Evolutionary conservation across 2,797 vertebrate genomes (phyloP), one percentile per base, ranked within the genome.

Genomic region (Iguana delicatissima): DNA sequence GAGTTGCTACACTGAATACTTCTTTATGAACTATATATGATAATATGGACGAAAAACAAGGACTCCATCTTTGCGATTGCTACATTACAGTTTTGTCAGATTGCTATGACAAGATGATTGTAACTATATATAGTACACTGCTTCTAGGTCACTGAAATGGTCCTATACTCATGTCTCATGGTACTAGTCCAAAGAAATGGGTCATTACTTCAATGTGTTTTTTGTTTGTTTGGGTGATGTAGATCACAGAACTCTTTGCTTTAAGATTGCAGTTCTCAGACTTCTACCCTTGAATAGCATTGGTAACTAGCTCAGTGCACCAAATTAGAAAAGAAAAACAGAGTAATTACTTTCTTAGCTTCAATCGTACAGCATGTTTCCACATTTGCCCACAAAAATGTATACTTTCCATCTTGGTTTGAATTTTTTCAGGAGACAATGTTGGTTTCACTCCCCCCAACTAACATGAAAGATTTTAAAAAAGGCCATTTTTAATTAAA

Each of bases 401-500:
- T 91, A 64, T 46, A 91, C 24, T 76, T 32, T 69, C 76, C 77
- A 82, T 8, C 5, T 52, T 89, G 84, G 6, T 86, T 93, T 94
- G 64, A 93, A 94, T 90, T 93, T 90, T 62, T 29, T 74, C 35
- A 80, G 50, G 92, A 89, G 12, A 52, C 20, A 42, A 81, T 35
- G 20, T 89, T 85, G 90, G 38, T 89, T 92, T 94, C 84, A 42
- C 2, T 52, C 13, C 12, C 8, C 62, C 10, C 20, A 69, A 46
- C 72, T 90, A 95, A 91, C 90, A 95, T 94, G 82, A 93, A 94
- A 93, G 89, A 73, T 89, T 93, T 90, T 64, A 64, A 87, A 94
- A 95, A 94, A 32, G 8, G 24, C 29, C 29, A 50, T 93, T 80
- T 46, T 94, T 92, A 96, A 95, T 95, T 94, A 89, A 88, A 92